A percentile compares a stretch with the other conserved stretches of the same genome.
These are phyloP conservation scores for Synergus umbraculus DNA, from an alignment of 2,888 invertebrate genomes.

Conservation along the genomic window DNA sequence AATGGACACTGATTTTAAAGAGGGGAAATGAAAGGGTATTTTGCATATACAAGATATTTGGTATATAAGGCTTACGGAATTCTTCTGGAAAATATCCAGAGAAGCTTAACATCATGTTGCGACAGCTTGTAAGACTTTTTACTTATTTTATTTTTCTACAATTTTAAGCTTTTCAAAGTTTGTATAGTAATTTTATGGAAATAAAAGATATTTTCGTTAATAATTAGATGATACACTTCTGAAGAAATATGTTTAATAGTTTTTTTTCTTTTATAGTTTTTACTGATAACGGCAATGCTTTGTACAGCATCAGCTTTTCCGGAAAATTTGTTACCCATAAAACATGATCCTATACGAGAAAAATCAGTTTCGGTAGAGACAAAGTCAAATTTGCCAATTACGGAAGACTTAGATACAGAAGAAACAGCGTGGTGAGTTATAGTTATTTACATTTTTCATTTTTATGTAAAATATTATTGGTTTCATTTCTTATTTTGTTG, in stretches of 20 bases:
- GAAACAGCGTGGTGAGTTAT: constrained; percentile 1
- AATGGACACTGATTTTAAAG: too few species aligned
- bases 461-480: too few species aligned
- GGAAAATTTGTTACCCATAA: background rate
- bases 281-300: background rate
- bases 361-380: background rate
- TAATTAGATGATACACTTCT: too few species aligned
- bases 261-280: background rate
- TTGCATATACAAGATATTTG: too few species aligned
- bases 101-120: too few species aligned
- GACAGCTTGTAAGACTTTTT: too few species aligned
- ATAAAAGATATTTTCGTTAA: too few species aligned
- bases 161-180: background rate
- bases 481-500: too few species aligned
- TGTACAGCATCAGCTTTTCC: background rate
- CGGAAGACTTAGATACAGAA: background rate
- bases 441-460: background rate
- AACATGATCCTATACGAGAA: background rate
- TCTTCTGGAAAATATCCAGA: too few species aligned
- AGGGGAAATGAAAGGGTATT: too few species aligned
- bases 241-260: background rate
- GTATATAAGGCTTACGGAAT: too few species aligned
- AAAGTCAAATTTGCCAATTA: background rate
- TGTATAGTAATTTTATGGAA: background rate
- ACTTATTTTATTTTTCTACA: too few species aligned